Conservation (phyloP, 2,113 vertebrate species). For the Apteryx owenii region DNA sequence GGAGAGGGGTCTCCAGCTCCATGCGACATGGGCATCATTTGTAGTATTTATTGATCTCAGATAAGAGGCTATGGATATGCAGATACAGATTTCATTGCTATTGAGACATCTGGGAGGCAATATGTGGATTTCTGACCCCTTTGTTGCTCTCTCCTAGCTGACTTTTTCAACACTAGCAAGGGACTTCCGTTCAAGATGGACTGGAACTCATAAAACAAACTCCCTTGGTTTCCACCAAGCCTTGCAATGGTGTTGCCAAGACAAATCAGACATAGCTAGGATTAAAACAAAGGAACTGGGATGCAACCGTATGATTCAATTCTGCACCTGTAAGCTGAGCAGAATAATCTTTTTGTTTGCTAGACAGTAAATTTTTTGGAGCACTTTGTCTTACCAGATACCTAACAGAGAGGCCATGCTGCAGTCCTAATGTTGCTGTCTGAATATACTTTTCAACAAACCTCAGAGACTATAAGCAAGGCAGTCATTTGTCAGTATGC, state of each 20-base stretch:
- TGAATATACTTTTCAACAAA: fast-evolving
- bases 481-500: neutral
- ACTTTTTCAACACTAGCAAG: neutral
- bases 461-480: fast-evolving
- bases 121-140: neutral
- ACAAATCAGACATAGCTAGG: neutral
- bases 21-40: neutral
- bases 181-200: neutral
- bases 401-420: neutral
- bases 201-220: neutral
- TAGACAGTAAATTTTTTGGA: neutral
- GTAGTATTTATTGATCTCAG: neutral
- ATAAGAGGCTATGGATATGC: neutral
- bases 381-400: neutral
- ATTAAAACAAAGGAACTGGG: fast-evolving
- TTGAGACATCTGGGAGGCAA: neutral
- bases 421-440: neutral
- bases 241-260: neutral
- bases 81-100: neutral
- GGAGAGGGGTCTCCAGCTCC: neutral
- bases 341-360: neutral
- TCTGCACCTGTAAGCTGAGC: neutral
- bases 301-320: neutral
- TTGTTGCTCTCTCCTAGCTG: neutral
- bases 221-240: neutral